These are phyloP conservation scores for Tineola bisselliella DNA, from an alignment of 2,888 invertebrate genomes.

Conservation along the genomic window DNA sequence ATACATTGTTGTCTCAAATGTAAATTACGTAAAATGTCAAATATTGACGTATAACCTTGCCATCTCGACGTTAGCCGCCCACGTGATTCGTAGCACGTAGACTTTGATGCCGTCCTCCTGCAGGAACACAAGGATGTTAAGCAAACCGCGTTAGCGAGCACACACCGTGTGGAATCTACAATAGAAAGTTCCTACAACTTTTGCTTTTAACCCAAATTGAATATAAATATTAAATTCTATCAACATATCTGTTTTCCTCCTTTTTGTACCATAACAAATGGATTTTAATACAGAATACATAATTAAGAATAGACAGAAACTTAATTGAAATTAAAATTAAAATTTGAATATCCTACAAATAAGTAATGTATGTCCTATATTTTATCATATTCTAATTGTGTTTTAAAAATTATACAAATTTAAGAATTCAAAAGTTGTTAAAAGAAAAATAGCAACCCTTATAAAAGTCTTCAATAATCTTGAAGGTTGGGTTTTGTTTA, in stretches of 20 bases:
- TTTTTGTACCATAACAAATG: no score
- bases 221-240: neutral
- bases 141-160: conserved; percentile 15
- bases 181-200: neutral
- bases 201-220: conserved; percentile 2
- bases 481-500: neutral
- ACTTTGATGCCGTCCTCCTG: conserved; percentile 21
- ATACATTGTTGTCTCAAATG: no score
- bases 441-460: neutral
- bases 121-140: conserved; percentile 24
- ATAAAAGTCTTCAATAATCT: neutral
- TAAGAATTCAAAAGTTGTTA: neutral
- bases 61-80: neutral
- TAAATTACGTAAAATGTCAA: no score
- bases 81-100: conserved; percentile 13
- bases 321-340: no score
- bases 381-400: neutral
- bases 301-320: no score
- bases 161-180: conserved; percentile 5
- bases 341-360: no score
- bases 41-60: neutral
- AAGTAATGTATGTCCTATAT: no score
- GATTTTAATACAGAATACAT: no score
- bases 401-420: neutral
- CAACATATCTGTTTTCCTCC: neutral